Base-by-base conservation (phyloP, 2,797 vertebrate genomes). In the Aulostomus chinensis region DNA sequence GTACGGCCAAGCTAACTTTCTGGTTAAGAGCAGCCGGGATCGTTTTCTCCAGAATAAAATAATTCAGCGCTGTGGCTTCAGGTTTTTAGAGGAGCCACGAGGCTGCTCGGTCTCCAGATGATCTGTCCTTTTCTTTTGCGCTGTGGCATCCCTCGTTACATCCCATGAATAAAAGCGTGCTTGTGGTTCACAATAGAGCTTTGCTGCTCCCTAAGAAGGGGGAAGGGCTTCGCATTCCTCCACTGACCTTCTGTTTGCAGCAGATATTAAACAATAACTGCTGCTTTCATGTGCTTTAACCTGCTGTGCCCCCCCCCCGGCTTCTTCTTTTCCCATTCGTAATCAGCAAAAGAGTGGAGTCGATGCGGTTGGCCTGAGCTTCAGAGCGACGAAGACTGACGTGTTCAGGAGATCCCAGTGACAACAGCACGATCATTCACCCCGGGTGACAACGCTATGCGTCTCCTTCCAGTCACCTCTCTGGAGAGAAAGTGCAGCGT, bases 191-290 rank as follows among this genome's bases (percentile, higher is more conserved):
- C 84, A 86, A 85, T 78, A 52, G 79, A 69, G 66, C 55, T 34
- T 34, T 1, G 52, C 78, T 64, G 57, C 79, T 73, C 61, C 59
- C 64, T 16, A 18, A 68, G 66, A 70, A 69, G 77, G 77, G 84
- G 86, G 84, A 78, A 69, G 84, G 83, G 83, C 54, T 22, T 28
- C 7, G 33, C 76, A 86, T 88, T 88, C 81, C 80, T 84, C 46
- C 5, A 58, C 75, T 85, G 76, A 76, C 84, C 81, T 53, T 54
- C 77, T 63, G 72, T 73, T 76, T 71, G 58, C 62, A 63, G 54
- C 58, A 70, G 53, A 80, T 76, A 81, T 84, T 68, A 82, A 82
- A 82, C 55, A 71, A 82, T 80, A 73, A 69, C 35, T 25, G 31
- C 25, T 26, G 49, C 46, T 40, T 54, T 34, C 42, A 52, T 41